Conservation (phyloP, 2,888 invertebrate genomes). For the Mycalesis mineus region DNA sequence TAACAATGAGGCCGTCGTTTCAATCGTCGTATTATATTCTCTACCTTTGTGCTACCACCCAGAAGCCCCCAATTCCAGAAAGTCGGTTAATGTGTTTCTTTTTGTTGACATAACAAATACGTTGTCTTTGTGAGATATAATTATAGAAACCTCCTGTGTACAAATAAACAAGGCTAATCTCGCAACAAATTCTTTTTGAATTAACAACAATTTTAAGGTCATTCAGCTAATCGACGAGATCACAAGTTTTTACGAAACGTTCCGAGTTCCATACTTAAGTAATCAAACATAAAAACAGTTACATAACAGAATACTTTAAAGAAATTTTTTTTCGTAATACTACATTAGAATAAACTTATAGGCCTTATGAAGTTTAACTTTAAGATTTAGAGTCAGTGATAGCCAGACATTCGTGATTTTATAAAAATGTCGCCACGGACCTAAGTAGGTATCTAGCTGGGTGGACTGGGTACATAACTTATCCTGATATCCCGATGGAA, state of each 20-base stretch:
- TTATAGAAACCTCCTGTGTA: background rate
- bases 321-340: background rate
- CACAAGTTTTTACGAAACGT: slow-evolving; percentile 3
- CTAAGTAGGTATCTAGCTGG: no score
- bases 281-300: background rate
- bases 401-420: no score
- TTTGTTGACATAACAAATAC: no score
- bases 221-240: slow-evolving; percentile 1
- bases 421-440: no score
- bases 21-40: no score
- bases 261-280: background rate
- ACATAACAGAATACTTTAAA: background rate
- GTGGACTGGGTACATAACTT: no score
- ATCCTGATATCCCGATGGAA: no score
- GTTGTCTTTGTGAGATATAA: no score
- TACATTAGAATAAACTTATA: background rate
- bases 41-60: no score
- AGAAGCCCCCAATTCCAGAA: no score
- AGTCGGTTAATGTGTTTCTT: no score
- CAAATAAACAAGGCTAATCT: background rate
- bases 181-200: background rate
- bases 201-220: slow-evolving; percentile 4
- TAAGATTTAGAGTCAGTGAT: background rate
- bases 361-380: background rate
- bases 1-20: no score